Evolutionary conservation across 2,113 vertebrate species (phyloP).

Genomic region (Campylomormyrus tamandua): DNA sequence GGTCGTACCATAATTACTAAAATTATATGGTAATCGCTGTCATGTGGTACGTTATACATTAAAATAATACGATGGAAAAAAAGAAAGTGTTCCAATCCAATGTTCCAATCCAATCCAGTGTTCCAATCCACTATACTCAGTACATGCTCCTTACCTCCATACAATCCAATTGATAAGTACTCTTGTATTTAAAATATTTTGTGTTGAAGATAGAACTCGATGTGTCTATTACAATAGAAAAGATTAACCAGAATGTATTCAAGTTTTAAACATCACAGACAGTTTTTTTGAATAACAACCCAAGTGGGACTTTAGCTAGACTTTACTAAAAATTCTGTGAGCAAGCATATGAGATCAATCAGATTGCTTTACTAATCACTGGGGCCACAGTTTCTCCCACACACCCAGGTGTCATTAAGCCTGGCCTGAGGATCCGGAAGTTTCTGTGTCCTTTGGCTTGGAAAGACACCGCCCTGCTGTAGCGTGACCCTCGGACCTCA

Average conservation of each 20-base stretch:
- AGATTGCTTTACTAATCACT: neutral
- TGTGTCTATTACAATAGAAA: neutral
- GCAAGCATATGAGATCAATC: neutral
- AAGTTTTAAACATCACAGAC: neutral
- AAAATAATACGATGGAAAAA: neutral
- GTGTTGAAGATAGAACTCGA: neutral
- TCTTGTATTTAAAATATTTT: neutral
- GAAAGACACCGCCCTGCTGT: neutral
- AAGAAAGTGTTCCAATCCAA: neutral
- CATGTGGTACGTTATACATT: neutral
- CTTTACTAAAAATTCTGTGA: neutral
- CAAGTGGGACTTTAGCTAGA: neutral
- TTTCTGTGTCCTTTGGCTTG: slow-evolving; percentile 10
- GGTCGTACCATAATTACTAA: neutral
- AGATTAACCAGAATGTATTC: neutral
- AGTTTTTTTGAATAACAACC: neutral
- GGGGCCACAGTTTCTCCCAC: neutral
- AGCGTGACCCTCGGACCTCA: neutral
- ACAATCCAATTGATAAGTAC: neutral
- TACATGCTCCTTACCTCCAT: too few species aligned
- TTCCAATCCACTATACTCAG: too few species aligned
- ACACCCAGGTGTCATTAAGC: neutral
- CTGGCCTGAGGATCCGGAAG: neutral
- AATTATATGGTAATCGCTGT: neutral
- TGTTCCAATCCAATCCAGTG: too few species aligned